A percentile compares a stretch with the other conserved stretches of the same genome.
These are phyloP conservation scores for Neodiprion fabricii DNA, from an alignment of 1,140 invertebrate species.

Conservation along the genomic window DNA sequence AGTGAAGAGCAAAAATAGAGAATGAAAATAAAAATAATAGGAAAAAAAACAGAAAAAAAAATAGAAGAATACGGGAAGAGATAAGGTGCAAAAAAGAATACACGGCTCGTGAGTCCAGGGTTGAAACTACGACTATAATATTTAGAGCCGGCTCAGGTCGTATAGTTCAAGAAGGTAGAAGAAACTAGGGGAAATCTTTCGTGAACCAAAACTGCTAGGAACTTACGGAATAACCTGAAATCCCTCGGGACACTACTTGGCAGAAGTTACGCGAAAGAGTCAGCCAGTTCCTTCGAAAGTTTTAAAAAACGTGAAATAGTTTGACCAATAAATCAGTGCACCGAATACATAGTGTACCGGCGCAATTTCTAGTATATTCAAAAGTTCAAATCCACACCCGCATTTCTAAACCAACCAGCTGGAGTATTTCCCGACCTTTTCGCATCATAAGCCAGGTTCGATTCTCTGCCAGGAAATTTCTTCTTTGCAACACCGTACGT, in stretches of 20 bases:
- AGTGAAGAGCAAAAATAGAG: too few species aligned
- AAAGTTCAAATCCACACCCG: neutral
- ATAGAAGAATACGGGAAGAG: neutral
- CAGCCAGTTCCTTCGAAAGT: neutral
- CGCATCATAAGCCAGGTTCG: neutral
- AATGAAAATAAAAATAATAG: too few species aligned
- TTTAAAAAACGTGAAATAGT: conserved; percentile 3
- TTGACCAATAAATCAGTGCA: conserved; percentile 1
- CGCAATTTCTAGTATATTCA: neutral
- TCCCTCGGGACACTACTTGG: neutral
- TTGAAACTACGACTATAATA: conserved; percentile 3
- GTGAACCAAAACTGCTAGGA: neutral
- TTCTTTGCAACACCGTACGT: too few species aligned
- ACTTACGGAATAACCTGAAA: neutral
- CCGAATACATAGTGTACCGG: neutral
- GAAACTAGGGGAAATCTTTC: neutral
- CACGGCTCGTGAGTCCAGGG: neutral
- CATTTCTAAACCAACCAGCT: neutral
- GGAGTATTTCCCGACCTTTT: neutral
- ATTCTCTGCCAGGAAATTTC: too few species aligned
- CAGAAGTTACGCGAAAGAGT: neutral
- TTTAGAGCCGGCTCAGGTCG: neutral
- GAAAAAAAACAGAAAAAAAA: too few species aligned
- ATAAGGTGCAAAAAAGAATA: neutral
- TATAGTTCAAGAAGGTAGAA: conserved; percentile 3